phyloP scores from a whole-genome alignment of 2,888 invertebrate species.

The Lasioglossum oenotherae region DNA sequence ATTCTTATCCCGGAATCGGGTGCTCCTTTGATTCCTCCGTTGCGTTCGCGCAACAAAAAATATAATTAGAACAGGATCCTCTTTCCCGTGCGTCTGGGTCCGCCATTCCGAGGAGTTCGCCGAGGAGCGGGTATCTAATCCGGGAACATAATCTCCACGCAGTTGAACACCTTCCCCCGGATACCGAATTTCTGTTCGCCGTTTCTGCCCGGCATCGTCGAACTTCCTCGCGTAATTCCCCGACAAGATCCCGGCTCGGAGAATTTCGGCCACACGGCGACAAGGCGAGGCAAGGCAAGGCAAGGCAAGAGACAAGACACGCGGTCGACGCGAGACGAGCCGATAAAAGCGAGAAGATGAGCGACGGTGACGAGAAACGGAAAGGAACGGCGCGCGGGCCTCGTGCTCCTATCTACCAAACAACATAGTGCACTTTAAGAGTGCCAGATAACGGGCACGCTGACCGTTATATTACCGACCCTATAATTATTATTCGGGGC shows the following conservation, averaged over 20 bases:
- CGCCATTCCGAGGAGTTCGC: not conserved
- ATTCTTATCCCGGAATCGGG: not conserved
- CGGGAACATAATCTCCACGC: conserved; percentile 2
- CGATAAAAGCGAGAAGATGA: conserved; percentile 53
- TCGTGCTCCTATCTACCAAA: conserved; percentile 76
- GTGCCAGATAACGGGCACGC: conserved; percentile 78
- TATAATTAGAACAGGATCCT: not conserved
- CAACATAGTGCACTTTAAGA: conserved; percentile 82
- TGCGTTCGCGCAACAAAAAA: not conserved
- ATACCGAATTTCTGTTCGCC: conserved; percentile 8
- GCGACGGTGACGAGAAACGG: conserved; percentile 65
- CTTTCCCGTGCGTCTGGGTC: not conserved
- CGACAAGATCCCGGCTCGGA: conserved; percentile 14
- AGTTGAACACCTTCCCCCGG: conserved; percentile 14
- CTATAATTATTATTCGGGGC: conserved; percentile 81
- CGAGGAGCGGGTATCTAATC: not conserved
- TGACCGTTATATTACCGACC: conserved; percentile 81
- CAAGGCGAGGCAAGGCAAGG: not conserved
- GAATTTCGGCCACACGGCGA: conserved; percentile 28
- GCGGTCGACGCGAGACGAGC: conserved; percentile 17
- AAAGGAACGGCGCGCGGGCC: conserved; percentile 45
- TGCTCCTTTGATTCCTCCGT: not conserved
- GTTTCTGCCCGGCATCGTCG: conserved; percentile 4
- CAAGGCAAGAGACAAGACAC: not conserved
- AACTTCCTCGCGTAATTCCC: conserved; percentile 38